Evolutionary conservation across 2,888 invertebrate species (phyloP).

Genomic region (Drosophila gaucha): DNA sequence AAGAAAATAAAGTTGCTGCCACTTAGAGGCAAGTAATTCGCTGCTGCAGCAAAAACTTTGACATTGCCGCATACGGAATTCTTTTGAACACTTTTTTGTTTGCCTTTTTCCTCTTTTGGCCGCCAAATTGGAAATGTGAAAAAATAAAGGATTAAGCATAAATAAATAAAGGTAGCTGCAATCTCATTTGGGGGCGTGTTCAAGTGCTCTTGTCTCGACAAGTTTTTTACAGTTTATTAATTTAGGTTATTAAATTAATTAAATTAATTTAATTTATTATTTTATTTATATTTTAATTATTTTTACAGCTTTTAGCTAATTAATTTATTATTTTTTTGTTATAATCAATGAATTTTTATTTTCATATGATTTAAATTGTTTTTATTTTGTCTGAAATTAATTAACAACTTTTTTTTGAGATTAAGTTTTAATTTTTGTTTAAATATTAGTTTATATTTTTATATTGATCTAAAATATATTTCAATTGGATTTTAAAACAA

Average conservation of each 20-base stretch:
- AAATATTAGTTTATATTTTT: neutral
- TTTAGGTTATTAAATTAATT: too few relatives aligned
- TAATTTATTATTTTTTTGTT: too few relatives aligned
- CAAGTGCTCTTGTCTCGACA: constrained; percentile 17
- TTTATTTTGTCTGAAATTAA: too few relatives aligned
- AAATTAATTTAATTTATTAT: constrained; percentile 36
- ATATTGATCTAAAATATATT: too few relatives aligned
- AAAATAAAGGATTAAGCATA: constrained; percentile 43
- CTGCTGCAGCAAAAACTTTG: constrained; percentile 44
- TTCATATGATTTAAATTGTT: too few relatives aligned
- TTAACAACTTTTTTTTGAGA: too few relatives aligned
- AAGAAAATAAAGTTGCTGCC: constrained; percentile 32
- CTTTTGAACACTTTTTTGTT: constrained; percentile 47
- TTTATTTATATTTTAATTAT: too few relatives aligned
- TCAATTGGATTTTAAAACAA: too few relatives aligned
- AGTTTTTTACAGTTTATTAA: constrained; percentile 64
- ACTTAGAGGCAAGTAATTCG: constrained; percentile 48
- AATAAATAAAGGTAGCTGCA: neutral
- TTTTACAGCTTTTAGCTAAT: too few relatives aligned
- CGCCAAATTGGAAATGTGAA: constrained; percentile 38
- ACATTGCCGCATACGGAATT: constrained; percentile 46
- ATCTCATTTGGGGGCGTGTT: neutral
- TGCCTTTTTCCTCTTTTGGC: constrained; percentile 19
- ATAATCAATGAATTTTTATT: too few relatives aligned
- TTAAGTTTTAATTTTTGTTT: neutral